Evolutionary conservation across 2,797 vertebrate genomes (phyloP), one percentile per base, ranked within the genome.

Genomic region (Thaleichthys pacificus): DNA sequence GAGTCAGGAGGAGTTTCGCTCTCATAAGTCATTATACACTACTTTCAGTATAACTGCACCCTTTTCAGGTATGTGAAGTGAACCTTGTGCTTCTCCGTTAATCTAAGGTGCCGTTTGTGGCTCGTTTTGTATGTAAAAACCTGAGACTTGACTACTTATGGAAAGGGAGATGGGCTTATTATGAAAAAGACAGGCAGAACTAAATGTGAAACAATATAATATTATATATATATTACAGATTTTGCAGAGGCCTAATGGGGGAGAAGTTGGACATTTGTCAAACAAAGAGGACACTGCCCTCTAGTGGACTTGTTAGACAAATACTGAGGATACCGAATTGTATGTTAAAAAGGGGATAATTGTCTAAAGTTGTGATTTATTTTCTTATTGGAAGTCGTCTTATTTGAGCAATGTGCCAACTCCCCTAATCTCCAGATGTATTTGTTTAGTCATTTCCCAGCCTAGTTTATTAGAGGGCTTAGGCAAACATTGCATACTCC

Each of bases 301-400:
- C 72, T 74, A 74, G 66, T 74, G 72, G 72, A 8, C 19, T 28
- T 1, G n/a, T 19, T 38, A 9, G n/a, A 19, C 12, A 54, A 26
- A 30, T 56, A 72, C 71, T 3, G 38, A 42, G 12, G 42, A 14
- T 3, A 47, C 11, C 32, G 32, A 35, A 35, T 35, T 8, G 32
- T 14, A 47, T 14, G 42, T 12, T 47, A 54, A 54, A 17, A 3
- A 7, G 19, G 1, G 17, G 19, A 56, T 56, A n/a, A 56, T 56
- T 56, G 51, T 56, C 17, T 56, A 17, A n/a, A 56, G 15, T 17
- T 56, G 51, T 47, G 12, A 47, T 4, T 21, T 5, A 42, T 49
- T 49, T 42, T 8, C 15, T 64, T 38, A n/a, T 17, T 17, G 15
- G 15, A 30, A 30, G 28, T 2, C 28, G 3, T n/a, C 17, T 56